A percentile compares a stretch with the other conserved stretches of the same genome.
Evolutionary conservation across 2,797 vertebrate genomes (phyloP).

Genomic region (Scolopax bukidnonensis): DNA sequence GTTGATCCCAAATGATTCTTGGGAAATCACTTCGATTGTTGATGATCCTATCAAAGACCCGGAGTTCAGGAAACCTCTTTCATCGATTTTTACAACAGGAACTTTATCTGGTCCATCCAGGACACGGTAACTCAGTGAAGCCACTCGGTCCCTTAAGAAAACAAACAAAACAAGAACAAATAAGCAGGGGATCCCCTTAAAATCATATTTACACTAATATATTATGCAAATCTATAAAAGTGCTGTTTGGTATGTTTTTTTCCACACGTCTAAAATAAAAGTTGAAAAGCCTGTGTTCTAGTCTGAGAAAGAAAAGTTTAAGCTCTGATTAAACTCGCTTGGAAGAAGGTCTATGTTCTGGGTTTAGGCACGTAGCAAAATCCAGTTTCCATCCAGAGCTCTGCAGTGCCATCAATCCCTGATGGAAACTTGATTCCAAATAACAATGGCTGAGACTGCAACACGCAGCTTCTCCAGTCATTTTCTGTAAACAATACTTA

Average conservation of each 20-base stretch:
- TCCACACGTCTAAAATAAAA: neutral
- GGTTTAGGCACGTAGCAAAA: neutral
- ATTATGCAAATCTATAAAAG: neutral
- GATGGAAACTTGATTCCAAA: neutral
- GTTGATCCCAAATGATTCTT: constrained; percentile 92
- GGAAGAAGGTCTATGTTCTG: neutral
- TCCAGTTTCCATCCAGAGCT: neutral
- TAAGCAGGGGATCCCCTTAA: neutral
- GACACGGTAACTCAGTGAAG: constrained; percentile 85
- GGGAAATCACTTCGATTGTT: constrained; percentile 87
- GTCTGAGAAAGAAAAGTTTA: neutral
- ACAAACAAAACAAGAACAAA: neutral
- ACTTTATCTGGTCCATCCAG: constrained; percentile 82
- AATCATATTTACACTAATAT: neutral
- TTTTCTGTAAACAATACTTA: neutral
- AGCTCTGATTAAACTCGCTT: neutral
- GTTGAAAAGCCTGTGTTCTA: neutral
- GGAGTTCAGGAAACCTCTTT: constrained; percentile 86
- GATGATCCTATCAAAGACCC: constrained; percentile 85
- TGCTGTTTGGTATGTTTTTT: neutral
- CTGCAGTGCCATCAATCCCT: neutral
- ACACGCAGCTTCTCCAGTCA: neutral
- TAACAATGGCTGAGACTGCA: neutral
- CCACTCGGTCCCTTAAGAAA: constrained; percentile 84
- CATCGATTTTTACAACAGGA: constrained; percentile 84